Base-by-base conservation (phyloP, 2,113 vertebrate genomes). In the Apodemus speciosus region DNA sequence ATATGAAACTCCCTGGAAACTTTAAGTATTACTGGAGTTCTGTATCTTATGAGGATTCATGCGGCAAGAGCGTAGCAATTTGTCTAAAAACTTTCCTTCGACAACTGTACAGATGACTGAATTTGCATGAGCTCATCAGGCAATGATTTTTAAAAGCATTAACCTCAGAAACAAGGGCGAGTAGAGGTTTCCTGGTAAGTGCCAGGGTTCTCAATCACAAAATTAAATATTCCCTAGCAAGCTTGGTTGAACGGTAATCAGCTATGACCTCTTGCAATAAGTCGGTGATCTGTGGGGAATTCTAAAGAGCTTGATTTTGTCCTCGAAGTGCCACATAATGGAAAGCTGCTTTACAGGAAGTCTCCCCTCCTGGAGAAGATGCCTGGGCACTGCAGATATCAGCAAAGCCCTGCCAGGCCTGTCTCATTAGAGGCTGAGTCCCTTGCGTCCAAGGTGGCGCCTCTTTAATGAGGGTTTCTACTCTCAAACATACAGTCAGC, bases 41-140 rank as follows among this genome's bases (percentile, higher is more conserved):
- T 87, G 1, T 58, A 27, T 88, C 95, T 95, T 97, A n/a, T 40
- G 96, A 97, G 94, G 95, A 95, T 69, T 96, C 97, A 91, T 69
- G 69, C 64, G 88, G 53, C n/a, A 86, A 94, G 97, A 68, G 90
- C 32, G 73, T 35, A 85, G 66, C 80, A 81, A 91, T 95, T 94
- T 96, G 66, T 75, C 92, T 69, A 95, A 97, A 95, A 95, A 64
- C 35, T 81, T 95, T 97, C 92, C 77, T 95, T 97, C 92, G 93
- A 68, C 81, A 93, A 51, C 51, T 77, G 69, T 62, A 87, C 20
- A n/a, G 76, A 92, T 75, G 95, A 75, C 86, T 98, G 83, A 94
- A 98, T 97, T 97, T 98, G 95, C 96, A 96, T 96, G 80, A 97
- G 92, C 88, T 97, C 95, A 94, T 96, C 88, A 95, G 95, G 88